Evolutionary conservation across 2,888 invertebrate species (phyloP), one percentile per base, ranked within the genome.

Genomic region (Drosophila nr. perissopoda): DNA sequence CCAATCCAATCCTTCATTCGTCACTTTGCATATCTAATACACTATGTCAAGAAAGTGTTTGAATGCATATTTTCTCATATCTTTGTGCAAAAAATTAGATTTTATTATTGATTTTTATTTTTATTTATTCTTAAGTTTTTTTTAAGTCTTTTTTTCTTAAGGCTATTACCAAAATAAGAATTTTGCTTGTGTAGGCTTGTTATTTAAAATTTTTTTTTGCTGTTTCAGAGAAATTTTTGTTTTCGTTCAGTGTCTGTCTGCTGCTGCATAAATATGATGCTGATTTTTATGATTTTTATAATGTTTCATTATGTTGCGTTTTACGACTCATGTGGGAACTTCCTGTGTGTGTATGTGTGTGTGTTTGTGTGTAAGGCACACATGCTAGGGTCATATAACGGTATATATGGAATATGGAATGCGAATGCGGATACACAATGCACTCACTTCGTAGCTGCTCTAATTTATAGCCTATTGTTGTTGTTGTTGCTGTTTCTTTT

Each of bases 261-360:
- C 70, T 69, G 73, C 64, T 82, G 89, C 87, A 87, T 88, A 88
- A 89, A 89, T 88, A 82, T 88, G 88, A 88, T 89, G 89, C 84
- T 87, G 86, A 87, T 88, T 88, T 87, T 87, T 89, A 89, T 89
- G 89, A 87, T 89, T 88, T 87, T 88, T 89, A 85, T 88, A 85
- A 89, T 88, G 87, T 89, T 88, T 89, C 87, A 88, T 88, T 89
- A 88, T 89, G 89, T 80, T 89, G 77, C 82, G 81, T 77, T 89
- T 88, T 88, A 88, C 83, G 89, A 88, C 88, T 73, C 88, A 80
- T 78, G 76, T 76, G 87, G 89, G 87, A 86, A 64, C 68, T 13
- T 13, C 1, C 18, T 34, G 11, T 33, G 4, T 10, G 13, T 7
- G 0, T 34, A 0, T 34, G 10, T 52, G 31, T 29, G 18, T n/a